phyloP scores from a whole-genome alignment of 2,797 vertebrate genomes.

The Gallinago stenura region DNA sequence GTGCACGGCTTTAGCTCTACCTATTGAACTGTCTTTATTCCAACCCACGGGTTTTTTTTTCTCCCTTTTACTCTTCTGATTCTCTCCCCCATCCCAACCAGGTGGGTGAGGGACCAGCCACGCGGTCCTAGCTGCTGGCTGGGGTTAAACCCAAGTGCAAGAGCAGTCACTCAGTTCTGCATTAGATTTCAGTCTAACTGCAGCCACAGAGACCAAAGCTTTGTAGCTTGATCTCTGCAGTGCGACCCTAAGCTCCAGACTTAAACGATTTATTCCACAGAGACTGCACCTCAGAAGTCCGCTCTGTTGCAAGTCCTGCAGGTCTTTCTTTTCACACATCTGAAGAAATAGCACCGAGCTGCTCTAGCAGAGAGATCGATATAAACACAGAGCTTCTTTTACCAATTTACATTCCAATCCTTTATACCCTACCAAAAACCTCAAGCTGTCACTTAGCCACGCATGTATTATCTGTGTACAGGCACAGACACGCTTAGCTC shows the following conservation, averaged over 20 bases:
- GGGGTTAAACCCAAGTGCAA: not conserved
- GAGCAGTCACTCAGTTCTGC: not conserved
- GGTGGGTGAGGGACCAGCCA: not conserved
- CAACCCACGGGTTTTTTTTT: not conserved
- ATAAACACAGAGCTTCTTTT: not conserved
- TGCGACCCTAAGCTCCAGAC: not conserved
- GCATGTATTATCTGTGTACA: rapidly evolving
- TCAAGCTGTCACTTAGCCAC: not conserved
- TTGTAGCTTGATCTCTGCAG: not conserved
- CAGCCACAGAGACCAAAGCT: not conserved
- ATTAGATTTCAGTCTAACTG: not conserved
- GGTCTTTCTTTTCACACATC: not conserved
- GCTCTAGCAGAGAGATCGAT: not conserved
- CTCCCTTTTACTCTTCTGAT: not conserved
- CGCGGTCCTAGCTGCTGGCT: not conserved
- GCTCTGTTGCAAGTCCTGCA: not conserved
- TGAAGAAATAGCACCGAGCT: not conserved
- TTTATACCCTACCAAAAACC: not conserved
- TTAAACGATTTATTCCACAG: not conserved
- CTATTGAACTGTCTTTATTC: not conserved
- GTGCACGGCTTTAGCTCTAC: not conserved
- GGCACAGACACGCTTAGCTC: rapidly evolving
- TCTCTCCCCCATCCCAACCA: not conserved
- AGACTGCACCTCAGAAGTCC: not conserved
- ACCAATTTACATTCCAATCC: not conserved